A percentile compares a stretch with the other conserved stretches of the same genome.
phyloP scores from a whole-genome alignment of 2,888 invertebrate genomes.

The Chorisops tibialis region DNA sequence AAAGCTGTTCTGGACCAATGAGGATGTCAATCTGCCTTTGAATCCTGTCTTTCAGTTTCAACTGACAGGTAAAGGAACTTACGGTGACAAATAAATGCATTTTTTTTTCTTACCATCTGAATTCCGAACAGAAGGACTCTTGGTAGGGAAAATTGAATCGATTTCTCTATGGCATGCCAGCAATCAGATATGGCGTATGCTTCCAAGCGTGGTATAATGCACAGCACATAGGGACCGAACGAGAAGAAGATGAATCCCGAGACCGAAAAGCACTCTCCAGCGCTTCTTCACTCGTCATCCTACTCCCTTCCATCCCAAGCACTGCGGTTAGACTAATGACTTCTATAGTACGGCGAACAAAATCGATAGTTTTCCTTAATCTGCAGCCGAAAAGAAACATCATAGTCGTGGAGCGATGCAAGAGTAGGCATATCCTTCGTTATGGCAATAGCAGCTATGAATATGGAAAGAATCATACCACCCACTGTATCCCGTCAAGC shows the following conservation, averaged over 20 bases:
- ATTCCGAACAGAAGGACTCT: too few species aligned
- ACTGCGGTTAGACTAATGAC: conserved; percentile 32
- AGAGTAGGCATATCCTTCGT: too few species aligned
- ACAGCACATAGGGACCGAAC: neutral
- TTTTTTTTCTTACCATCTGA: conserved; percentile 7
- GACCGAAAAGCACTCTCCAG: too few species aligned
- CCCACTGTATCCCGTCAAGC: too few species aligned
- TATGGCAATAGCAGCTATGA: too few species aligned
- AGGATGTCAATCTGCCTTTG: neutral
- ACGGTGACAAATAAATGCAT: conserved; percentile 14
- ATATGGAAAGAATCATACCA: too few species aligned
- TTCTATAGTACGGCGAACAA: conserved; percentile 25
- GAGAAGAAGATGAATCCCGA: neutral
- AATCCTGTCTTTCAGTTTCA: neutral
- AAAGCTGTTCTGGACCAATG: too few species aligned
- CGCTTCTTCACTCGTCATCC: too few species aligned
- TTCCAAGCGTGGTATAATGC: conserved; percentile 6
- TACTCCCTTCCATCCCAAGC: neutral
- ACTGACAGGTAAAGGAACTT: neutral
- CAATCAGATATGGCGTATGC: conserved; percentile 17
- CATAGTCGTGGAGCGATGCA: too few species aligned
- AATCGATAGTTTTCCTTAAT: conserved; percentile 33
- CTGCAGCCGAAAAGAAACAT: conserved; percentile 18
- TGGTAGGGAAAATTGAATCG: conserved; percentile 20
- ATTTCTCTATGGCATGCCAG: conserved; percentile 24